A percentile compares a stretch with the other conserved stretches of the same genome.
These are phyloP conservation scores for Triplophysa siluroides DNA, from an alignment of 2,113 vertebrate genomes.

Conservation along the genomic window DNA sequence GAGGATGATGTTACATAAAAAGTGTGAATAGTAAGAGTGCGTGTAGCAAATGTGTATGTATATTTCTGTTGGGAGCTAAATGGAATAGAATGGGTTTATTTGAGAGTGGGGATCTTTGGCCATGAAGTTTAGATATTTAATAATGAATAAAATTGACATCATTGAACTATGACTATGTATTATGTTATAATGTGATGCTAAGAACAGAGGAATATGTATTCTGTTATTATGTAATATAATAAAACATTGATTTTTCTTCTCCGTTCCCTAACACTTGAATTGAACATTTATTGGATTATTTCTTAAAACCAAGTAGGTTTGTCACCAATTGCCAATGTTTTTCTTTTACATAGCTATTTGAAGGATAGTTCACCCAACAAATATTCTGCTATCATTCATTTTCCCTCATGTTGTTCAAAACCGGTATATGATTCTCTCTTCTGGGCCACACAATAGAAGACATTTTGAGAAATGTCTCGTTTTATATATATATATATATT, in stretches of 20 bases:
- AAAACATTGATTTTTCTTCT: constrained; percentile 66
- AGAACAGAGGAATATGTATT: constrained; percentile 68
- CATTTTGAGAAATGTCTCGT: too few species aligned
- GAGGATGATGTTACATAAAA: constrained; percentile 23
- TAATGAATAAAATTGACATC: constrained; percentile 59
- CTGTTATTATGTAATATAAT: constrained; percentile 71
- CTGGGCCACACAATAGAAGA: too few species aligned
- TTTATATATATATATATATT: too few species aligned
- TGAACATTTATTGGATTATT: constrained; percentile 65
- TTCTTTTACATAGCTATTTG: not conserved
- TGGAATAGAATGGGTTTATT: constrained; percentile 54
- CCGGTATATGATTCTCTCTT: too few species aligned
- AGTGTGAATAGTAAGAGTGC: constrained; percentile 39
- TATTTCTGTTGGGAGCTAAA: not conserved
- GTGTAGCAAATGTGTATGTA: not conserved
- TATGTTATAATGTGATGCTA: constrained; percentile 75
- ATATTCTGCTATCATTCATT: too few species aligned
- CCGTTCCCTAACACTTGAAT: constrained; percentile 64
- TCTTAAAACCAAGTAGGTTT: not conserved
- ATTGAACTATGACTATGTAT: constrained; percentile 70
- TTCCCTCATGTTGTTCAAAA: too few species aligned
- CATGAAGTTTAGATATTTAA: constrained; percentile 70
- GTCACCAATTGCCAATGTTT: not conserved
- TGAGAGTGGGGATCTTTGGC: constrained; percentile 52
- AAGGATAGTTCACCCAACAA: too few species aligned